Percentiles rank a stretch among this genome's conserved stretches.
phyloP scores from a whole-genome alignment of 2,797 vertebrate species.

The Nasua narica region DNA sequence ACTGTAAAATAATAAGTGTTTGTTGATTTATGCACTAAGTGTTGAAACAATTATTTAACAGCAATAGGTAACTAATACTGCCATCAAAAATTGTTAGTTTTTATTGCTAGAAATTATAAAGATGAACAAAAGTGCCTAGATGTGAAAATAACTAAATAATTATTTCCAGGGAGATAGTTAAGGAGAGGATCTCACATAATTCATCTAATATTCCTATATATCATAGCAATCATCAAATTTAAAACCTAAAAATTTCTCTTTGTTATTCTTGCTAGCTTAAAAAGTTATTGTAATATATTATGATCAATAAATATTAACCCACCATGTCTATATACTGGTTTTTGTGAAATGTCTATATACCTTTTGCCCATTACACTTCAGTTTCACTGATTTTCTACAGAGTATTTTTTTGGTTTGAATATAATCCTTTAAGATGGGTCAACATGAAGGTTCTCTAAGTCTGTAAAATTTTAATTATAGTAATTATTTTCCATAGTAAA shows the following conservation, averaged over 20 bases:
- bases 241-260: neutral
- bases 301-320: neutral
- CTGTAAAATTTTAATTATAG: neutral
- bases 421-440: neutral
- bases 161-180: neutral
- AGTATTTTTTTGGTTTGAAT: neutral
- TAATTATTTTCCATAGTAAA: neutral
- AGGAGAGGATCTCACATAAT: neutral
- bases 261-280: neutral
- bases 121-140: neutral
- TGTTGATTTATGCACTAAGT: neutral
- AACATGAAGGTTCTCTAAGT: neutral
- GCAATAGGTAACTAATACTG: neutral
- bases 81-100: neutral
- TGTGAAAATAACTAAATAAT: neutral
- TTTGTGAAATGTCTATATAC: neutral
- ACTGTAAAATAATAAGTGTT: neutral
- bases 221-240: neutral
- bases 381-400: neutral
- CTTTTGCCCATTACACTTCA: neutral
- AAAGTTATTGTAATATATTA: neutral
- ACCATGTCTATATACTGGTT: neutral
- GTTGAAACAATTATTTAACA: neutral
- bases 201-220: neutral
- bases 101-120: neutral